A percentile compares a stretch with the other conserved stretches of the same genome.
These are phyloP conservation scores for Melanotaenia pygmaea DNA, from an alignment of 2,797 vertebrate genomes.

Conservation along the genomic window DNA sequence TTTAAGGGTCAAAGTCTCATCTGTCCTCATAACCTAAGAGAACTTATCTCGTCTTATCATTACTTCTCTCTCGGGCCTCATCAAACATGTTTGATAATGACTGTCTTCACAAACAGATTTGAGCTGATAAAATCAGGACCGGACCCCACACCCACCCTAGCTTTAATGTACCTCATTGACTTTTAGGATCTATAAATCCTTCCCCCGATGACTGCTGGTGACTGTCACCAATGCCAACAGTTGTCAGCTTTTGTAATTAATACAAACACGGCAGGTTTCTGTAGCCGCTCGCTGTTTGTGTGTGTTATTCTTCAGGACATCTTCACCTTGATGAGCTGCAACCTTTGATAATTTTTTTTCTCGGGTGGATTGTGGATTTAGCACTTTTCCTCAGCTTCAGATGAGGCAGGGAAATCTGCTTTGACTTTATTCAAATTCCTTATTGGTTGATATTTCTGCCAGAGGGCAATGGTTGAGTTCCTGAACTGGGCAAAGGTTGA, in stretches of 20 bases:
- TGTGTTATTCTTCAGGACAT: slow-evolving; percentile 28
- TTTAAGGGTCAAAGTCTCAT: slow-evolving; percentile 59
- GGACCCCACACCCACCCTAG: not conserved
- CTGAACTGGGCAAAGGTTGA: slow-evolving; percentile 33
- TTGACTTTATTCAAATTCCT: slow-evolving; percentile 1
- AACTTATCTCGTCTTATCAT: slow-evolving; percentile 46
- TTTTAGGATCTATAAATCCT: not conserved
- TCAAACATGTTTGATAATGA: slow-evolving; percentile 23
- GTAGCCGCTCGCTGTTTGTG: not conserved
- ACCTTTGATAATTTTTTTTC: slow-evolving; percentile 47
- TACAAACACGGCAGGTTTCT: slow-evolving; percentile 29
- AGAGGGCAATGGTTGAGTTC: slow-evolving; percentile 18
- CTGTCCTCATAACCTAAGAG: slow-evolving; percentile 13
- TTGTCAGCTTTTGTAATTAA: slow-evolving; percentile 7
- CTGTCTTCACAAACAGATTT: not conserved
- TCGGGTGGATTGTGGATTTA: slow-evolving; percentile 35
- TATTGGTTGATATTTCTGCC: slow-evolving; percentile 25
- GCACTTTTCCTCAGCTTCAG: slow-evolving; percentile 17
- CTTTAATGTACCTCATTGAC: not conserved
- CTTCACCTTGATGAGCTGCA: slow-evolving; percentile 25
- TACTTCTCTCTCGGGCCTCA: slow-evolving; percentile 4
- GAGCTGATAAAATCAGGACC: slow-evolving; percentile 4
- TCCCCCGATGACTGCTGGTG: not conserved
- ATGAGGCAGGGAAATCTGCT: not conserved
- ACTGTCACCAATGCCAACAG: slow-evolving; percentile 1